These are phyloP conservation scores for Aphelenchoides besseyi DNA, from an alignment of 1,140 invertebrate species.

Conservation along the genomic window DNA sequence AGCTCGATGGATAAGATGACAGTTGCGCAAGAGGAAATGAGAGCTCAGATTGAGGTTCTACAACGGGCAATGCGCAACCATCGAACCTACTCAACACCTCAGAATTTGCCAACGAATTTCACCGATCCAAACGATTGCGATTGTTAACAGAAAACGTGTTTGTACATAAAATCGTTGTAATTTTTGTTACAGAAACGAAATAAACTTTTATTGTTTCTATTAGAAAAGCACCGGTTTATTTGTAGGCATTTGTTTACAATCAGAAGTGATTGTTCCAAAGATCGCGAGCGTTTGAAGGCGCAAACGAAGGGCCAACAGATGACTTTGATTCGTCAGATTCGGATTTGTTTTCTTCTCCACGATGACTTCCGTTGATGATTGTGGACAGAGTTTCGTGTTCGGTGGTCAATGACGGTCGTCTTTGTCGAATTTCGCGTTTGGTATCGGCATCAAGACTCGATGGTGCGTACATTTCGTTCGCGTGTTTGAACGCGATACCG, in stretches of 20 bases:
- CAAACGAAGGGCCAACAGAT: not conserved
- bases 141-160: not conserved
- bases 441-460: not conserved
- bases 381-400: constrained; percentile 6
- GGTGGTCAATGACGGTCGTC: not conserved
- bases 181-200: not conserved
- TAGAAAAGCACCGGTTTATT: not conserved
- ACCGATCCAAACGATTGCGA: not conserved
- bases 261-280: not conserved
- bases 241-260: not conserved
- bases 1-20: constrained; percentile 55
- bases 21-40: constrained; percentile 60
- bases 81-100: too few species aligned
- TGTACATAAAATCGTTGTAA: not conserved
- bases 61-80: constrained; percentile 57
- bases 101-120: not conserved
- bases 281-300: not conserved
- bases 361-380: not conserved
- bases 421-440: not conserved
- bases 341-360: not conserved
- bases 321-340: not conserved
- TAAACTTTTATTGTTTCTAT: not conserved
- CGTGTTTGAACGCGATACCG: not conserved
- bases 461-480: not conserved
- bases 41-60: constrained; percentile 58